A percentile compares a stretch with the other conserved stretches of the same genome.
phyloP scores from a whole-genome alignment of 2,797 vertebrate species.

The Sebastes umbrosus region DNA sequence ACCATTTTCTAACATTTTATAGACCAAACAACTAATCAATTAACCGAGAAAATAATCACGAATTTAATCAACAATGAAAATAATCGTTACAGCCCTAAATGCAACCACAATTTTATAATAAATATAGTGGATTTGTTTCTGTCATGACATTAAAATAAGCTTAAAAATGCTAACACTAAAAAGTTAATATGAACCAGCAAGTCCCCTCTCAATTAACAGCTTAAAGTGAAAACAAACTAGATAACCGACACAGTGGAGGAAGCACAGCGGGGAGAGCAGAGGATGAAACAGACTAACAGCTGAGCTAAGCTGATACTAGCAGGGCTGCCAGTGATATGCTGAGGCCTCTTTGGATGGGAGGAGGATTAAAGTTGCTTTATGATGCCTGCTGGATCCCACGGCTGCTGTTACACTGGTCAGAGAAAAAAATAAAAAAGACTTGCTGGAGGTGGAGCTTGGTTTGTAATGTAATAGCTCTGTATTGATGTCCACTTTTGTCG shows the following conservation, averaged over 20 bases:
- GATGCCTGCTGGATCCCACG: conserved; percentile 31
- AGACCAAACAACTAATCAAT: accelerated
- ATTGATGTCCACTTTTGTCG: conserved; percentile 38
- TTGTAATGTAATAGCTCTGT: conserved; percentile 43
- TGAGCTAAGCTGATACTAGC: conserved; percentile 53
- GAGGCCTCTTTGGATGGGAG: conserved; percentile 53
- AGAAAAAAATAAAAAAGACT: not conserved
- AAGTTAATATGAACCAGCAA: not conserved
- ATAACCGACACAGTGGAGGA: not conserved
- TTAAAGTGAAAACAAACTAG: conserved; percentile 6
- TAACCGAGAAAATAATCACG: too few relatives aligned
- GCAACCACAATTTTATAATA: not conserved
- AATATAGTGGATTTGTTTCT: not conserved
- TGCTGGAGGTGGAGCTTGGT: conserved; percentile 25
- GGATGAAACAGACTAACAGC: conserved; percentile 43
- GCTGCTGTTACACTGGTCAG: conserved; percentile 34
- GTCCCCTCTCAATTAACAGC: not conserved
- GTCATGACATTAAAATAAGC: not conserved
- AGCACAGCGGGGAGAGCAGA: not conserved
- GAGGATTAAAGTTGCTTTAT: conserved; percentile 55
- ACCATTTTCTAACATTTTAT: too few relatives aligned
- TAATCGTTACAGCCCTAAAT: too few relatives aligned
- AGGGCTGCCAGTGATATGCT: conserved; percentile 39
- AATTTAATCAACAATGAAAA: too few relatives aligned
- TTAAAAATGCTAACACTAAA: not conserved